Evolutionary conservation across 2,113 vertebrate species (phyloP).

Genomic region (Saccopteryx bilineata): DNA sequence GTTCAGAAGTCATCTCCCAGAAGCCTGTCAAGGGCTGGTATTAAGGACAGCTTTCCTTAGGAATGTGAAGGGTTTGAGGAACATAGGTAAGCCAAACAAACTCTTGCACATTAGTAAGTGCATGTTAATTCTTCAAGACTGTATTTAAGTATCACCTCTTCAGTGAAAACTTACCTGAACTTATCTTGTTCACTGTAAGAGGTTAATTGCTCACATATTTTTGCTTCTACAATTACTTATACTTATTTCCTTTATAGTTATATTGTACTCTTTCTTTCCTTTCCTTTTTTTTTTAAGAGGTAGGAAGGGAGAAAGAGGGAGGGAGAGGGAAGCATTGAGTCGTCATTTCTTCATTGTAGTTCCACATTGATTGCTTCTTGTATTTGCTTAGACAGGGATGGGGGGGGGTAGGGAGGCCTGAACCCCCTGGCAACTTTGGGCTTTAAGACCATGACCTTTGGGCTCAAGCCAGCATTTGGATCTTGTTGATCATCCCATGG

Average conservation of each 20-base stretch:
- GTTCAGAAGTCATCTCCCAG: slow-evolving; percentile 8
- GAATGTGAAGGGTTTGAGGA: not conserved
- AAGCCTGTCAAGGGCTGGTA: not conserved
- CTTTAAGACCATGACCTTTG: too few relatives aligned
- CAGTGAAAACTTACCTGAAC: not conserved
- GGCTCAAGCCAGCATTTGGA: too few relatives aligned
- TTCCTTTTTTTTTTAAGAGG: too few relatives aligned
- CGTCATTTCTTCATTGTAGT: too few relatives aligned
- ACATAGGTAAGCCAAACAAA: not conserved
- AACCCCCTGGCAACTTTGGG: too few relatives aligned
- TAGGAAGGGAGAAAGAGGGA: too few relatives aligned
- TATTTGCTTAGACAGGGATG: too few relatives aligned
- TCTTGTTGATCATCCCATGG: too few relatives aligned
- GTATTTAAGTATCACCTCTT: not conserved
- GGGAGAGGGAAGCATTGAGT: too few relatives aligned
- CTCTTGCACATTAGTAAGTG: not conserved
- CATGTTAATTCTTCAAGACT: not conserved
- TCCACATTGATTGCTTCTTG: too few relatives aligned
- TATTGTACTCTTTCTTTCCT: not conserved
- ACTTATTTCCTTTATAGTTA: not conserved
- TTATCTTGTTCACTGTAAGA: not conserved
- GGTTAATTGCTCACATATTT: not conserved
- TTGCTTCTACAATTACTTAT: not conserved
- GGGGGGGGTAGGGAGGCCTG: too few relatives aligned
- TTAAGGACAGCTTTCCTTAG: not conserved